Conservation (phyloP, 2,797 vertebrate species). For the Okamejei kenojei region DNA sequence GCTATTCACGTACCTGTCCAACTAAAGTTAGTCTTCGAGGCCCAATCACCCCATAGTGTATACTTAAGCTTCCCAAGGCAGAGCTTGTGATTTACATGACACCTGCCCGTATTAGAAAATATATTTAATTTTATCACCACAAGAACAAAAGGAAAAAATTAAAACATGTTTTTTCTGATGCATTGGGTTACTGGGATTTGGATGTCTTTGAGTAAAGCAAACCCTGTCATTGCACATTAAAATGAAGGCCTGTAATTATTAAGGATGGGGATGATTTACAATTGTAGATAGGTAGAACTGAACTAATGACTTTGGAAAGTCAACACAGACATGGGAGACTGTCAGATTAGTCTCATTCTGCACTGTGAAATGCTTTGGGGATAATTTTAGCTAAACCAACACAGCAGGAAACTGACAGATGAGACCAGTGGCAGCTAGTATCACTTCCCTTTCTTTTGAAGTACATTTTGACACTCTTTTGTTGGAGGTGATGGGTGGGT, state of each 20-base stretch:
- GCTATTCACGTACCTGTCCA: too few species aligned
- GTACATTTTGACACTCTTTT: neutral
- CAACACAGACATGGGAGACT: too few species aligned
- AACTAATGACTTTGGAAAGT: neutral
- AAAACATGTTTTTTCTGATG: neutral
- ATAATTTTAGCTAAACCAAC: neutral
- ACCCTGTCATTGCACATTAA: neutral
- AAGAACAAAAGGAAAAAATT: neutral
- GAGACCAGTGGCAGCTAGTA: neutral
- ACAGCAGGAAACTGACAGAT: neutral
- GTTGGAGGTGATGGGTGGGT: neutral
- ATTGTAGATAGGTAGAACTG: neutral
- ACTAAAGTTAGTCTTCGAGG: too few species aligned
- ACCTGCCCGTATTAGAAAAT: neutral
- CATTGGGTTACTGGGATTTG: neutral
- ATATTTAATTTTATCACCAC: neutral
- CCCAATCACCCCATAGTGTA: too few species aligned
- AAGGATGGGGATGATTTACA: neutral
- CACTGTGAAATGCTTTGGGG: neutral
- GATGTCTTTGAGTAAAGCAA: neutral
- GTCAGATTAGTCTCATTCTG: neutral
- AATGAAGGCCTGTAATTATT: too few species aligned
- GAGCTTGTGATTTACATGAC: neutral
- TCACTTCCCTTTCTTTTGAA: neutral
- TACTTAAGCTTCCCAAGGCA: too few species aligned